These are phyloP conservation scores for Magallana nippona DNA, from an alignment of 2,888 invertebrate genomes.

Conservation along the genomic window DNA sequence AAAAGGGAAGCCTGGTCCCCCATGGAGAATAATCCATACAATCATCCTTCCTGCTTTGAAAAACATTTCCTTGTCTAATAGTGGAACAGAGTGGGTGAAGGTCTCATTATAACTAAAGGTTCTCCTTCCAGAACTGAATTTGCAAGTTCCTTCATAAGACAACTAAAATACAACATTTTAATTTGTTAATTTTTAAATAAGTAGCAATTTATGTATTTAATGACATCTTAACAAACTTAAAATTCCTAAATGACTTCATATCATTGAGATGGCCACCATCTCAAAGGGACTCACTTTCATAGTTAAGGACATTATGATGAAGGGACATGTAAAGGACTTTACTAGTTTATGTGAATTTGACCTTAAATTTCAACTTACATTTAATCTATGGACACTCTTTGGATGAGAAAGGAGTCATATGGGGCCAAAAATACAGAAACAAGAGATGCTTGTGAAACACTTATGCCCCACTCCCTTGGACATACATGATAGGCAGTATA, in stretches of 20 bases:
- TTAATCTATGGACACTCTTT: neutral
- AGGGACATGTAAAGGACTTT: neutral
- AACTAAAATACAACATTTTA: neutral
- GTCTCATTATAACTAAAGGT: neutral
- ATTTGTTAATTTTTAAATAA: neutral
- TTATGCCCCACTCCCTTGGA: too few species aligned
- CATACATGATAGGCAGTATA: too few species aligned
- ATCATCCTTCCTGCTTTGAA: neutral
- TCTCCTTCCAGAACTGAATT: neutral
- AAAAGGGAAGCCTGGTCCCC: neutral
- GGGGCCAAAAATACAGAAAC: neutral
- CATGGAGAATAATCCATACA: slow-evolving; percentile 11
- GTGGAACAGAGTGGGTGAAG: neutral
- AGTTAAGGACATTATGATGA: slow-evolving; percentile 2
- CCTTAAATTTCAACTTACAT: neutral
- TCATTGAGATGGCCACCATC: slow-evolving; percentile 4
- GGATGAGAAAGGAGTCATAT: neutral
- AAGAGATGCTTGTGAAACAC: neutral
- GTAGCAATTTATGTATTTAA: neutral
- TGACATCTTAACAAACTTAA: neutral
- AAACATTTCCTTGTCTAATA: slow-evolving; percentile 3
- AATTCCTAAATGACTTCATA: neutral
- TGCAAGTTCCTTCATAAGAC: slow-evolving; percentile 4
- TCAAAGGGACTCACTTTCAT: neutral
- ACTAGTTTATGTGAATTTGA: neutral